Evolutionary conservation across 2,113 vertebrate species (phyloP), one percentile per base, ranked within the genome.

Genomic region (Sialia sialis): DNA sequence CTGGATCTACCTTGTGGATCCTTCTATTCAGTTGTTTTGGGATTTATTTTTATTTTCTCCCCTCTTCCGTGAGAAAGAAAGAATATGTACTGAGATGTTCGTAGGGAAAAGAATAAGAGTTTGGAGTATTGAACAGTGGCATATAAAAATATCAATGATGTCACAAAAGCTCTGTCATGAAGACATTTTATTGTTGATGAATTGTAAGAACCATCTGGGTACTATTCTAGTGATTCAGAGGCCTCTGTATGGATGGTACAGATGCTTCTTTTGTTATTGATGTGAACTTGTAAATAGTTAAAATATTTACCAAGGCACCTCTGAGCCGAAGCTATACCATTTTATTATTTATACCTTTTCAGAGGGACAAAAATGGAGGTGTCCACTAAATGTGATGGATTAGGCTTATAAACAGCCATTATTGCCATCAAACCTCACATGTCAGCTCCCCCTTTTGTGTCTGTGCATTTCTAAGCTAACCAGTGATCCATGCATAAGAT

Each of bases 361-460:
- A 99, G 97, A 84, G 98, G 97, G 98, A 98, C 98, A 99, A 98
- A 99, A 99, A 99, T 99, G 98, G 99, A 99, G 98, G 98, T 99
- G 99, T 99, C 99, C 98, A 99, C 98, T 99, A 99, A 99, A 99
- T 98, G 99, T 99, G 99, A 99, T 99, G 99, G 99, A 99, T 99
- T 99, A 99, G 98, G 98, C 98, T 99, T 99, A 99, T 99, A 99
- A 99, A 99, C 99, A 98, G 98, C 98, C 98, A 99, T 99, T 99
- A 99, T 99, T 99, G 98, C 98, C 98, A 98, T 99, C 99, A 99
- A 99, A 98, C 98, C 97, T 98, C 98, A 98, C 98, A 99, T 99
- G 99, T 99, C 99, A 99, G 98, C 98, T 98, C 98, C 98, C 98
- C 98, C 98, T 98, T 99, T 99, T 99, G 99, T 99, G 98, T 97